Evolutionary conservation across 2,888 invertebrate genomes (phyloP).

Genomic region (Dasysyrphus tricinctus): DNA sequence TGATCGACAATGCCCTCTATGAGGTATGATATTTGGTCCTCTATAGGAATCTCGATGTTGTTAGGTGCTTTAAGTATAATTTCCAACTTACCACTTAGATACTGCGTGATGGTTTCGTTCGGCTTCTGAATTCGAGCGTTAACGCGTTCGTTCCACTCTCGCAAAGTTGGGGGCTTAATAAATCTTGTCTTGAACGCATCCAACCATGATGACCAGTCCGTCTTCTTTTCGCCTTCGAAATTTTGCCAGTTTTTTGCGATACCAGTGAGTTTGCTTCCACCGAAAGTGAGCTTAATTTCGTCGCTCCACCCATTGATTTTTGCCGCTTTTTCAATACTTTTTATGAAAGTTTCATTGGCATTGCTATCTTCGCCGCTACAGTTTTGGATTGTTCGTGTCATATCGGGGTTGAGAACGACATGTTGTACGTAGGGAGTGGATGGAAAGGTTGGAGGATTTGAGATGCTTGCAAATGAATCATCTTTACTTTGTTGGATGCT

Average conservation of each 20-base stretch:
- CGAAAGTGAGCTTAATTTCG: neutral
- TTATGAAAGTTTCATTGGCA: neutral
- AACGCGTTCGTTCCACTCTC: constrained; percentile 40
- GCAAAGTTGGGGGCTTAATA: constrained; percentile 23
- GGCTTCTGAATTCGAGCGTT: constrained; percentile 32
- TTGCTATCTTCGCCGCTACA: constrained; percentile 1
- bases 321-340: constrained; percentile 2
- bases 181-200: constrained; percentile 19
- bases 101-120: constrained; percentile 31
- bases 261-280: neutral
- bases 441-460: too few species aligned
- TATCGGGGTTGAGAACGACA: neutral
- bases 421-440: too few species aligned
- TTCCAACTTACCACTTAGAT: constrained; percentile 12
- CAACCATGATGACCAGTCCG: neutral
- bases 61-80: constrained; percentile 5
- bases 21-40: constrained; percentile 12
- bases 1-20: constrained; percentile 14
- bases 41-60: constrained; percentile 16
- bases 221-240: constrained; percentile 23
- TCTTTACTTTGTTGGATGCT: neutral
- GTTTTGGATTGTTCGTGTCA: neutral
- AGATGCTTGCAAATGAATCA: too few species aligned
- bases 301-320: constrained; percentile 1
- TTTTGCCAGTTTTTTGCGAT: neutral